These are phyloP conservation scores for Agelaius phoeniceus DNA, from an alignment of 2,113 vertebrate genomes.

Conservation along the genomic window DNA sequence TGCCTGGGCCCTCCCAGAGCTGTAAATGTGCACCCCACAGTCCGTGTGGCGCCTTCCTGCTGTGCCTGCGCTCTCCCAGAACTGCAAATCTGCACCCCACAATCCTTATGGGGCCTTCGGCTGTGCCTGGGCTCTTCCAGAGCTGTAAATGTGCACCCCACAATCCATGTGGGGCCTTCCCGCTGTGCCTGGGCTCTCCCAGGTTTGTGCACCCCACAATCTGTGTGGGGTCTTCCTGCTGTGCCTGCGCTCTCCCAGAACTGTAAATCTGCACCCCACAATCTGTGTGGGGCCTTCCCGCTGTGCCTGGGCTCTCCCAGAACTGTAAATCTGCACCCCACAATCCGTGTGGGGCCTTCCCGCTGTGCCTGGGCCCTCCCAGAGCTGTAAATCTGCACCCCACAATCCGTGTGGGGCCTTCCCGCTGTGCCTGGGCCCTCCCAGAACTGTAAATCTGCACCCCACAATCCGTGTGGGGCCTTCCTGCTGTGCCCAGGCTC, in stretches of 20 bases:
- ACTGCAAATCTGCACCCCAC: rapidly evolving
- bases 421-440: too few species aligned
- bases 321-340: rapidly evolving
- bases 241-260: neutral
- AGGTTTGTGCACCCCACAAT: too few species aligned
- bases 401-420: rapidly evolving
- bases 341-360: rapidly evolving
- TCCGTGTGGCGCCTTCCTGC: rapidly evolving
- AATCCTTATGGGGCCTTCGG: rapidly evolving
- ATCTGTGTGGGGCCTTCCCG: rapidly evolving
- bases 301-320: neutral
- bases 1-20: neutral
- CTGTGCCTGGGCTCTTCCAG: neutral
- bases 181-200: neutral
- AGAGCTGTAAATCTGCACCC: rapidly evolving
- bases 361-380: neutral
- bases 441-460: too few species aligned
- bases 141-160: rapidly evolving
- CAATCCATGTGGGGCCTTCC: rapidly evolving
- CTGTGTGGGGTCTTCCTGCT: rapidly evolving
- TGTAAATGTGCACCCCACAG: too few species aligned
- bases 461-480: rapidly evolving
- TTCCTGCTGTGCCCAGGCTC: neutral
- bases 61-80: neutral
- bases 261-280: rapidly evolving